Evolutionary conservation across 2,797 vertebrate species (phyloP), one percentile per base, ranked within the genome.

Genomic region (Phoxinus dragarum): DNA sequence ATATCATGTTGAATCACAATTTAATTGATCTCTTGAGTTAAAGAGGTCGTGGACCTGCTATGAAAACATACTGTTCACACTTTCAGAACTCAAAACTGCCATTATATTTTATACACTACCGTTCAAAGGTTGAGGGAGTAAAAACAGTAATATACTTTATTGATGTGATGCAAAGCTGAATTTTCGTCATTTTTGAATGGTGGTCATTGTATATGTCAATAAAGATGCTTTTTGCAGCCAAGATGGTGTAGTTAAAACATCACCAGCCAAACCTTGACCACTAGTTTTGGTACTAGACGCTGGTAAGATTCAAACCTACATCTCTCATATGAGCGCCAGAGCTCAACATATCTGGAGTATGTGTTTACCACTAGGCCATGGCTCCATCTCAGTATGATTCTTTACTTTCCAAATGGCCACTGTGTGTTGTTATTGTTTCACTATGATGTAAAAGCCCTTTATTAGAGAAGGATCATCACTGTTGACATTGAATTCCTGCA

Each of bases 401-500:
- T 79, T 34, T 12, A 31, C 23, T 81, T 69, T 54, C 7, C 34
- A 27, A 16, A 69, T 81, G 69, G 7, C 4, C 34, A 12, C 0
- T 47, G 23, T 47, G 59, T 80, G n/a, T 34, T 19, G 52, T 81
- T 86, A 66, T 56, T 85, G 80, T 84, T 87, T 56, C 10, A 68
- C 74, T 74, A 3, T 71, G 42, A 78, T 74, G 78, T 59, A 74
- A 82, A 80, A 73, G 52, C 74, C 76, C 5, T 80, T 44, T 80
- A 69, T 67, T 79, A 75, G 49, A 44, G 34, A 36, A 80, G 40
- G 7, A 59, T 79, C 76, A 40, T 47, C 40, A 75, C 78, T 71
- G 47, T 80, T 85, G 84, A 82, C 80, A 88, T 79, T 88, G 69
- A 76, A 84, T 87, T 81, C 64, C 77, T 84, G n/a, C 67, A 67